phyloP scores from a whole-genome alignment of 1,140 invertebrate species.

The Centruroides sculpturatus region DNA sequence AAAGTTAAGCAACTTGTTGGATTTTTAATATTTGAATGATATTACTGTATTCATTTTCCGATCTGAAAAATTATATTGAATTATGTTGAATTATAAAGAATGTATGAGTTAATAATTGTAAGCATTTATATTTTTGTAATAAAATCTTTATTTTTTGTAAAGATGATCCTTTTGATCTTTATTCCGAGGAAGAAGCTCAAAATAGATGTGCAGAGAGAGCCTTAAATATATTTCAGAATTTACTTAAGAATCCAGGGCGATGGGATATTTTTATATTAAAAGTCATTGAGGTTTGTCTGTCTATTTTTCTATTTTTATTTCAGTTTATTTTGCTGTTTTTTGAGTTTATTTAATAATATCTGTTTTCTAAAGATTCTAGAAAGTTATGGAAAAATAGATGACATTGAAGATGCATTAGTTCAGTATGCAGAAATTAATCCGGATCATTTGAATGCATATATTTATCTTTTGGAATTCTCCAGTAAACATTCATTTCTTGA shows the following conservation, averaged over 20 bases:
- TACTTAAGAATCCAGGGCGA: constrained; percentile 3
- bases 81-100: too few species aligned
- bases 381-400: neutral
- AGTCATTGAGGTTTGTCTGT: constrained; percentile 1
- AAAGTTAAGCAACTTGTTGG: too few species aligned
- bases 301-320: neutral
- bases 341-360: neutral
- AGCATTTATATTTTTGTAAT: too few species aligned
- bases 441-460: constrained; percentile 5
- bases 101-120: too few species aligned
- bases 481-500: neutral
- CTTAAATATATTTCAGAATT: neutral
- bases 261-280: constrained; percentile 12
- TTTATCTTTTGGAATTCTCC: constrained; percentile 2
- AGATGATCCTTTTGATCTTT: too few species aligned
- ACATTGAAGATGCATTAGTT: neutral
- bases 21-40: too few species aligned
- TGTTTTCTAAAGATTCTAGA: constrained; percentile 1
- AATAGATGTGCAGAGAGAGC: neutral
- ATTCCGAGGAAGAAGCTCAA: too few species aligned
- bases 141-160: too few species aligned
- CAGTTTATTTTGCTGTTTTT: too few species aligned
- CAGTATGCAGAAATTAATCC: constrained; percentile 5
- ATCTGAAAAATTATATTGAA: too few species aligned
- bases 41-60: too few species aligned